Percentiles rank a stretch among this genome's conserved stretches.
Conservation (phyloP, 2,888 invertebrate species). For the Archips xylosteana region DNA sequence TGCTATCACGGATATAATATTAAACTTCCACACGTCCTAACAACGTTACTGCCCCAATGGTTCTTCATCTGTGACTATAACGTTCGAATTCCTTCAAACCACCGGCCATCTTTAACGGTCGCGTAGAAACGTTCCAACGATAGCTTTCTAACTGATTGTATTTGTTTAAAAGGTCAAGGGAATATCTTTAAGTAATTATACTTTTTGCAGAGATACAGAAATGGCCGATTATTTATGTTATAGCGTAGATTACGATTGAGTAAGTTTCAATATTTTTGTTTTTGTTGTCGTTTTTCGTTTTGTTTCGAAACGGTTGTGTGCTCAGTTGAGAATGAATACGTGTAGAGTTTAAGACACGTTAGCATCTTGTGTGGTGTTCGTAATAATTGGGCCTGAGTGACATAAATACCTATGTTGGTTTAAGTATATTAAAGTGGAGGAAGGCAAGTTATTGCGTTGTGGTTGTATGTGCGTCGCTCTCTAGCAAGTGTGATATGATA, state of each 20-base stretch:
- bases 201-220: not conserved
- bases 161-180: constrained; percentile 9
- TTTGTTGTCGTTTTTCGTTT: too few species aligned
- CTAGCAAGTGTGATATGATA: too few species aligned
- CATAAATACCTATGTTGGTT: too few species aligned
- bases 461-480: too few species aligned
- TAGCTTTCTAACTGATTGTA: constrained; percentile 29
- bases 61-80: constrained; percentile 4
- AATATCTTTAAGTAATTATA: constrained; percentile 28
- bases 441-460: too few species aligned
- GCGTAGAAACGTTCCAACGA: constrained; percentile 14
- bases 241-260: not conserved
- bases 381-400: too few species aligned
- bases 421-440: too few species aligned
- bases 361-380: too few species aligned
- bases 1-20: constrained; percentile 37
- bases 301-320: too few species aligned
- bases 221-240: not conserved
- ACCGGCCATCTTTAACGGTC: constrained; percentile 2
- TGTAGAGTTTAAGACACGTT: too few species aligned
- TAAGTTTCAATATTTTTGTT: too few species aligned
- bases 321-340: too few species aligned
- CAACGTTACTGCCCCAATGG: not conserved
- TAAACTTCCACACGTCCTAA: constrained; percentile 28
- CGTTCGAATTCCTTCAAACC: constrained; percentile 5